Base-by-base conservation (phyloP, 2,113 vertebrate species). In the Tretioscincus oriximinensis region DNA sequence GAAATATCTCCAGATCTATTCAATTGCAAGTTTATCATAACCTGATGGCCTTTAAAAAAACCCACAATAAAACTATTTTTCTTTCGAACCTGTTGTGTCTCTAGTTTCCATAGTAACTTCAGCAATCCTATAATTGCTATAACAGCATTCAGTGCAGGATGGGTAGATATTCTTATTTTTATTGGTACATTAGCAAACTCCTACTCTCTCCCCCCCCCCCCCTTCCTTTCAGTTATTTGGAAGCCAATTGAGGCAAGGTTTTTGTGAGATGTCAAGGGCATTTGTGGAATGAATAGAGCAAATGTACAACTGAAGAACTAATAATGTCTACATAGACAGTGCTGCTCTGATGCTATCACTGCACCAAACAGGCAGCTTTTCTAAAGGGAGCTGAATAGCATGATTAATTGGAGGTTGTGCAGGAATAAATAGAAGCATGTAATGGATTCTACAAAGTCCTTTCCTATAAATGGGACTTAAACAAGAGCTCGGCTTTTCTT, bases 401-500 rank as follows among this genome's bases (percentile, higher is more conserved):
- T 45, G 31, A 70, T 68, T 79, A 79, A 79, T 70, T 79, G 69
- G 69, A 18, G 35, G 66, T 2, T 70, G 24, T 22, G n/a, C 29
- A 69, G 77, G 60, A 79, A 70, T 79, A 71, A 79, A 70, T 64
- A 45, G 35, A 60, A 41, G 26, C 35, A 26, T 5, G 14, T 45
- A 70, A 70, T 70, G 67, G 77, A 9, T 16, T 60, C 14, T 60
- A 24, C 51, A 78, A 60, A 68, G 28, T 66, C 35, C 51, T 41
- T 28, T 41, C 51, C 68, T 70, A n/a, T 79, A 79, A 79, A 79
- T 49, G 35, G 77, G 29, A 61, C 67, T 70, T 70, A 31, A 61
- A 70, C 18, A 79, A 79, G 67, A 79, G 2, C 49, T 21, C 35
- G 10, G 45, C 35, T 69, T 60, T 71, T 41, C 35, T 70, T 18